Base-by-base conservation (phyloP, 1,140 invertebrate genomes). In the Eupristina koningsbergeri region DNA sequence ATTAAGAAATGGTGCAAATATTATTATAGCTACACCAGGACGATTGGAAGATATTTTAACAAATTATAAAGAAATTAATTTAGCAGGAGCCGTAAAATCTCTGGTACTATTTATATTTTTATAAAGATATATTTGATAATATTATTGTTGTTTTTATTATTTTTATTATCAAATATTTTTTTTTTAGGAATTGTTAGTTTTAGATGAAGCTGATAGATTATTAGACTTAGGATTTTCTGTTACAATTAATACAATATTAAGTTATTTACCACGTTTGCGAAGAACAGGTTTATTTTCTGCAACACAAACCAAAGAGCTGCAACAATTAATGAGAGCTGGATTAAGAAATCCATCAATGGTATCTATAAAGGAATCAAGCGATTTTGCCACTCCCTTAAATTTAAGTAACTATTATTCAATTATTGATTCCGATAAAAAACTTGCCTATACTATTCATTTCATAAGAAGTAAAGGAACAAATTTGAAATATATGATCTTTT, bases 221-320 rank as follows among this genome's bases (percentile, higher is more conserved):
- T 91, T 99, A 58, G 98, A 98, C 89, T 93, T 99, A 85, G 98
- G 98, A 8, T 99, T 99, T 92, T 96, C 96, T 89, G 93, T 94
- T 15, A 95, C 96, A n/a, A 92, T 99, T 1, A 97, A 97, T 86
- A 96, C 95, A 63, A 99, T 99, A 88, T 93, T 99, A 0, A 95
- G 95, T 88, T 97, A 96, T 91, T 92, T 99, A 69, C 99, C 99
- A 0, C 96, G 98, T 80, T 97, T 99, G 89, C 92, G 99, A 86
- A 93, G 98, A 88, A 99, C 99, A 0, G 98, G 98, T 0, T 93
- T 99, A 31, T 99, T 99, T 93, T 99, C 98, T 41, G 99, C 99
- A 11, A 99, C 99, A 29, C 98, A 99, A 92, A 99, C 98, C 0
- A 98, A 98, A 90, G 97, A 99, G 93, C 93, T 99, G 0, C 95